Percentiles rank a stretch among this genome's conserved stretches.
Evolutionary conservation across 2,113 vertebrate species (phyloP).

Genomic region (Eudyptes chrysolophus): DNA sequence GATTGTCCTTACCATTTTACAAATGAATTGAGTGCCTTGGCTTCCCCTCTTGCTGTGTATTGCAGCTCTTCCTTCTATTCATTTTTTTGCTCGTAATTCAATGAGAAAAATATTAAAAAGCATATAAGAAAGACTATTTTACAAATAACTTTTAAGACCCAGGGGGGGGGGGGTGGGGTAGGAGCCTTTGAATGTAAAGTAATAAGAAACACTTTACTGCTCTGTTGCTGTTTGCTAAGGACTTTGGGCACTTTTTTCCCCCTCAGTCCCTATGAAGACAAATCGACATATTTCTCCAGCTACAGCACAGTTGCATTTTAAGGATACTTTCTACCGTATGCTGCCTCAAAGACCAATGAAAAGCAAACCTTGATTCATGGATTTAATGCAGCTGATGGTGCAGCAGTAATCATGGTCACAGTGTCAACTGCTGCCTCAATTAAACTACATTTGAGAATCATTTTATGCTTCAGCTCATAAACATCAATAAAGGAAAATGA

Average conservation of each 20-base stretch:
- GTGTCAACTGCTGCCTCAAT: slow-evolving; percentile 71
- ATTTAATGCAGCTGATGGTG: neutral
- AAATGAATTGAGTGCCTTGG: slow-evolving; percentile 78
- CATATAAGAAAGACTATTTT: neutral
- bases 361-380: slow-evolving; percentile 67
- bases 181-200: neutral
- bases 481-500: slow-evolving; percentile 75
- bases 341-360: slow-evolving; percentile 43
- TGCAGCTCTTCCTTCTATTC: slow-evolving; percentile 50
- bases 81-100: slow-evolving; percentile 50
- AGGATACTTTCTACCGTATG: slow-evolving; percentile 10
- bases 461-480: slow-evolving; percentile 75
- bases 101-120: slow-evolving; percentile 33
- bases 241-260: neutral
- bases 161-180: neutral
- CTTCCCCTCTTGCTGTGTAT: slow-evolving; percentile 53
- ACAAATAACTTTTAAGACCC: neutral
- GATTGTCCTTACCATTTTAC: slow-evolving; percentile 83
- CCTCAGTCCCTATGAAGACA: slow-evolving; percentile 28
- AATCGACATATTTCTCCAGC: slow-evolving; percentile 57
- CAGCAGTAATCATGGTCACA: slow-evolving; percentile 57
- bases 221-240: neutral
- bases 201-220: neutral
- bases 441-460: slow-evolving; percentile 74
- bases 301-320: slow-evolving; percentile 47